These are phyloP conservation scores for Tragelaphus buxtoni DNA, from an alignment of 2,113 vertebrate genomes.

Conservation along the genomic window DNA sequence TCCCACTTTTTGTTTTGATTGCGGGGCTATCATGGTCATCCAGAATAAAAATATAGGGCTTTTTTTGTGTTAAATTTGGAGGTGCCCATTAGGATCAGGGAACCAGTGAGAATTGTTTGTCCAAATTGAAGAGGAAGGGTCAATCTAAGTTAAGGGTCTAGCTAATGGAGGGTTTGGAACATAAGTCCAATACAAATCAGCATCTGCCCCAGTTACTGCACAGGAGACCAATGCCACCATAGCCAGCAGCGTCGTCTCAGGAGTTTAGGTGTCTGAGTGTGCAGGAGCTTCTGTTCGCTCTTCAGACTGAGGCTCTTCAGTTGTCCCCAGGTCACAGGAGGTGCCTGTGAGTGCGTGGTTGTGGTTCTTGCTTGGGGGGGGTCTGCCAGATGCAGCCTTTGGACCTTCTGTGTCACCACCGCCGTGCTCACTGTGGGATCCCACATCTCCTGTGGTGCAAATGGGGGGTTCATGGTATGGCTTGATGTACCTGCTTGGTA, in stretches of 20 bases:
- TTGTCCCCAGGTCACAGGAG: background rate
- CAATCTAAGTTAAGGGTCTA: background rate
- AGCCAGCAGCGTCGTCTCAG: background rate
- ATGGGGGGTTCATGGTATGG: background rate
- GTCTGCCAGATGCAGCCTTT: background rate
- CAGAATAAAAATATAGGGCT: too few species aligned
- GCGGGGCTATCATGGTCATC: too few species aligned
- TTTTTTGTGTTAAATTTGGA: too few species aligned
- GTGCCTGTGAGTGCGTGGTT: background rate
- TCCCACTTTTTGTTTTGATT: too few species aligned
- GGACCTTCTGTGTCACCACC: background rate
- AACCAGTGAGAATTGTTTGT: background rate
- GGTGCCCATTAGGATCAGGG: too few species aligned
- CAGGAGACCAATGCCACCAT: background rate
- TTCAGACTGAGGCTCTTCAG: too few species aligned
- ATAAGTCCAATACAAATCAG: background rate
- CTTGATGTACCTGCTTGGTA: background rate
- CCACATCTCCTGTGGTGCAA: background rate
- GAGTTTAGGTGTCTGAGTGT: background rate
- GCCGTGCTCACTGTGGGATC: background rate
- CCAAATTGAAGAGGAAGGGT: background rate
- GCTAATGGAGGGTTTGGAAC: background rate
- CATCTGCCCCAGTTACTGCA: background rate
- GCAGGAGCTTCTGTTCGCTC: too few species aligned
- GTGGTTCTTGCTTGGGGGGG: rapidly evolving